These are phyloP conservation scores for Sitta europaea DNA, from an alignment of 2,113 vertebrate genomes.

Conservation along the genomic window DNA sequence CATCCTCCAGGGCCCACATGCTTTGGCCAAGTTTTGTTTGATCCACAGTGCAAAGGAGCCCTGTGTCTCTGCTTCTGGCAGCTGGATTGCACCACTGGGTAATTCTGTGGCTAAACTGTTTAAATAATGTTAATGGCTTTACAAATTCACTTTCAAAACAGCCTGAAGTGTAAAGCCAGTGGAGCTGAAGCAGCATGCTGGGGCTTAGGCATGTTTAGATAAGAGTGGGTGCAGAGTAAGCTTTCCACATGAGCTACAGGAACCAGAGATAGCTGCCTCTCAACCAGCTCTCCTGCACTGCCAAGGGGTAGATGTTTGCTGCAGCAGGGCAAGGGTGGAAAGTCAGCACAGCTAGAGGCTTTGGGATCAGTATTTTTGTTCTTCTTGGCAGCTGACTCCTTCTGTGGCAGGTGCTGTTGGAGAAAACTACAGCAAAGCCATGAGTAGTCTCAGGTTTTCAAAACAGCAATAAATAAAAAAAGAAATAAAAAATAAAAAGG, in stretches of 20 bases:
- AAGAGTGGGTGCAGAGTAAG: slow-evolving; percentile 41
- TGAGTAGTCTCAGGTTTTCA: neutral
- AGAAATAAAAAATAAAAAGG: neutral
- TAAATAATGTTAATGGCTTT: slow-evolving; percentile 62
- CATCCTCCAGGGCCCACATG: neutral
- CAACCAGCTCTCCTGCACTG: neutral
- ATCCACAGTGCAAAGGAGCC: neutral
- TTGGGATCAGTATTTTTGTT: neutral
- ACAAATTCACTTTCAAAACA: slow-evolving; percentile 61
- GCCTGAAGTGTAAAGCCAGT: slow-evolving; percentile 15
- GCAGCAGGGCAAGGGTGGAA: neutral
- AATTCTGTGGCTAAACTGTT: slow-evolving; percentile 58
- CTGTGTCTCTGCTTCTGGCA: neutral
- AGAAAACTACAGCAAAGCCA: neutral
- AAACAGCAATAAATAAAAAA: slow-evolving; percentile 8
- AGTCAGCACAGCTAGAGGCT: neutral
- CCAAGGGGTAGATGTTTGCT: neutral
- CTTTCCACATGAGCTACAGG: neutral
- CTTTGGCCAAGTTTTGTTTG: neutral
- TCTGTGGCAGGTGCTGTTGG: neutral
- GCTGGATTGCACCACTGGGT: slow-evolving; percentile 18
- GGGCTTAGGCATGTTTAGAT: slow-evolving; percentile 51
- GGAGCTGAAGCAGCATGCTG: neutral
- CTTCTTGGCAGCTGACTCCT: neutral
- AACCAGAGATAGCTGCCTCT: neutral